Conservation (phyloP, 2,888 invertebrate species). For the Eupsilia transversa region DNA sequence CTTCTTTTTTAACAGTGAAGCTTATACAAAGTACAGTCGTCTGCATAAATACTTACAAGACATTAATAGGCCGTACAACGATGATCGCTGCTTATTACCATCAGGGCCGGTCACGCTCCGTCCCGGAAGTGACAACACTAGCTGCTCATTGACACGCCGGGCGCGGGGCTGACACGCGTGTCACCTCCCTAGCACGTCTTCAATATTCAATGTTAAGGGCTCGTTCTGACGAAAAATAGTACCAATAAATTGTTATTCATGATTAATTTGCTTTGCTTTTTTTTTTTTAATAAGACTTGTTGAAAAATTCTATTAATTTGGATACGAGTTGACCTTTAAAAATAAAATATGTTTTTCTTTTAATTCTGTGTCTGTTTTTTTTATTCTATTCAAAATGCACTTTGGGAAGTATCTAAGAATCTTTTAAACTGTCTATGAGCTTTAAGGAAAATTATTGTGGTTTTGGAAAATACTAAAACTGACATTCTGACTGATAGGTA, state of each 20-base stretch:
- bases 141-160: conserved; percentile 68
- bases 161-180: conserved; percentile 69
- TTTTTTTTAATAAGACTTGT: neutral
- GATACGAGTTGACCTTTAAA: neutral
- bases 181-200: conserved; percentile 67
- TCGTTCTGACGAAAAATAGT: conserved; percentile 14
- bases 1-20: neutral
- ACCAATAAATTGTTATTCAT: no score
- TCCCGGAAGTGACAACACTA: conserved; percentile 72
- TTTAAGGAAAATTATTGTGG: neutral
- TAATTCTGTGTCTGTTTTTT: neutral
- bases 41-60: conserved; percentile 63
- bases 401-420: neutral
- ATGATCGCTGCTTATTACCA: conserved; percentile 67
- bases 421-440: neutral
- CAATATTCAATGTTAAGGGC: conserved; percentile 68
- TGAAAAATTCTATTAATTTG: neutral
- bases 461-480: neutral
- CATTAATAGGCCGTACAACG: conserved; percentile 65
- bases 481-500: neutral
- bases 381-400: neutral
- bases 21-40: conserved; percentile 41
- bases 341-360: neutral
- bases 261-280: no score
- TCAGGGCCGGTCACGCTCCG: conserved; percentile 70